A percentile compares a stretch with the other conserved stretches of the same genome.
Evolutionary conservation across 2,888 invertebrate genomes (phyloP).

Genomic region (Cordilura impudica): DNA sequence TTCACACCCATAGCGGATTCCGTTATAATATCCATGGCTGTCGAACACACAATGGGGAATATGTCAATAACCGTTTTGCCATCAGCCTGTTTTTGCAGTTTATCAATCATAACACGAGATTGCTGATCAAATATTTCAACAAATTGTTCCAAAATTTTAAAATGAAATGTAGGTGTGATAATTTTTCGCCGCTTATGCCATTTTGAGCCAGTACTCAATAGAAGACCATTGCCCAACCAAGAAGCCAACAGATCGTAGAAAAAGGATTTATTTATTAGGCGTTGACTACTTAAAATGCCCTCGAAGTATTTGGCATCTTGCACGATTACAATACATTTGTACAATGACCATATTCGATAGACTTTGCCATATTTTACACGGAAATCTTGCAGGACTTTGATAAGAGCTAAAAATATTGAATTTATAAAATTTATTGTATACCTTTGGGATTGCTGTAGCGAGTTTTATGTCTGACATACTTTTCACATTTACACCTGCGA

Average conservation of each 20-base stretch:
- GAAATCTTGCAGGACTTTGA: slow-evolving; percentile 32
- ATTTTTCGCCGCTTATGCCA: slow-evolving; percentile 46
- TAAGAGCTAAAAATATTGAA: slow-evolving; percentile 37
- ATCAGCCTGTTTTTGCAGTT: slow-evolving; percentile 76
- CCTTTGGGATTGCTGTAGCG: not conserved
- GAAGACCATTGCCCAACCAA: slow-evolving; percentile 46
- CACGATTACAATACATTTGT: slow-evolving; percentile 12
- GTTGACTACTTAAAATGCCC: slow-evolving; percentile 24
- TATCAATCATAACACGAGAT: slow-evolving; percentile 80
- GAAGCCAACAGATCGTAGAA: slow-evolving; percentile 18
- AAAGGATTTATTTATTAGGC: slow-evolving; percentile 5
- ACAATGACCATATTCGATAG: slow-evolving; percentile 31
- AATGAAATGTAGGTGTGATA: slow-evolving; percentile 84
- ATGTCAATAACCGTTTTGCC: slow-evolving; percentile 70
- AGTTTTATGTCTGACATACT: slow-evolving; percentile 63
- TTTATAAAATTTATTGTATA: not conserved
- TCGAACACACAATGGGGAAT: slow-evolving; percentile 54
- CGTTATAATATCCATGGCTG: slow-evolving; percentile 58
- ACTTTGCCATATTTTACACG: slow-evolving; percentile 51
- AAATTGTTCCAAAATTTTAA: slow-evolving; percentile 86
- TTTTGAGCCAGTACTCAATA: slow-evolving; percentile 30
- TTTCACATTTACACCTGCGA: slow-evolving; percentile 69
- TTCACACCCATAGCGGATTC: slow-evolving; percentile 74
- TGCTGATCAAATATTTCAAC: slow-evolving; percentile 84
- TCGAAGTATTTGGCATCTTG: slow-evolving; percentile 36